Base-by-base conservation (phyloP, 2,797 vertebrate genomes). In the Amblyraja radiata region DNA sequence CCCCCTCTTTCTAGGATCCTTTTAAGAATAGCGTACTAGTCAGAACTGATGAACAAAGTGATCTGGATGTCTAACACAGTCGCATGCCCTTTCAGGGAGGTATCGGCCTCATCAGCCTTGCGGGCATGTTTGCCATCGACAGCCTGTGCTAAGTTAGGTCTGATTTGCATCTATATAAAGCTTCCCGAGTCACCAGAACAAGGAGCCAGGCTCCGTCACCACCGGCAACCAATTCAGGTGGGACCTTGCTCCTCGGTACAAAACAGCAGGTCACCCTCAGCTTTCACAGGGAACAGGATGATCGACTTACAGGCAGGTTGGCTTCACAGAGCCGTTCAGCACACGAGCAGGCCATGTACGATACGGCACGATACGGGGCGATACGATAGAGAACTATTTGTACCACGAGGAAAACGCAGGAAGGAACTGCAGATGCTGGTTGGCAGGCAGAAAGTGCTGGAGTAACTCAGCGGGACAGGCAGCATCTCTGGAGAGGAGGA, bases 91-190 rank as follows among this genome's bases (percentile, higher is more conserved):
- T 88, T 68, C 61, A 65, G n/a, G 84, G 84, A 88, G 84, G 63
- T 88, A 88, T 68, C 84, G 32, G 84, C 63, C n/a, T 88, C 61
- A 68, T 88, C 61, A 88, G 61, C 84, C 84, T 88, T 2, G 61
- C 84, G 36, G 84, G 84, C 61, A 88, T 68, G 84, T 68, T 88
- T 88, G 84, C 88, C 84, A 88, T 88, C 84, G 68, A 63, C 13
- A 68, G 84, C 65, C 61, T 6, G n/a, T 32, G 84, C 28, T 88
- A 88, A 65, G 61, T 65, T 88, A 14, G 6, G 84, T 88, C 65
- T 65, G 61, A 68, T 88, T 61, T 88, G 84, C 84, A 88, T 68
- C 84, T 88, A 88, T 88, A 88, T 88, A 88, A 88, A 88, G 84
- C 84, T 88, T 88, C 32, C 84, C 65, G 84, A 65, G 84, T 88